A percentile compares a stretch with the other conserved stretches of the same genome.
phyloP scores from a whole-genome alignment of 2,113 vertebrate genomes.

The Tragelaphus buxtoni region DNA sequence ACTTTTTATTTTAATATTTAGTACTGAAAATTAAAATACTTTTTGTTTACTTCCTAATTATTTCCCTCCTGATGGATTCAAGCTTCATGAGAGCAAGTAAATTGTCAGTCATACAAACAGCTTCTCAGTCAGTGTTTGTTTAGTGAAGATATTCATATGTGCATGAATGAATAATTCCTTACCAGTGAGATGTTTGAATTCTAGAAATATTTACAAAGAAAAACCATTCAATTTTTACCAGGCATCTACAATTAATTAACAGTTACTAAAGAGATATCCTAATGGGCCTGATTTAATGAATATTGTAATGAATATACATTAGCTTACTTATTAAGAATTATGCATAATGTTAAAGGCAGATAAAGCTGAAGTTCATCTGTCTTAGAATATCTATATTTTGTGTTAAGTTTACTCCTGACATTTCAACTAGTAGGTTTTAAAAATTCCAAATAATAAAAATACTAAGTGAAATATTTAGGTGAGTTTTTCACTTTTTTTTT shows the following conservation, averaged over 20 bases:
- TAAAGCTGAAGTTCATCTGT: not conserved
- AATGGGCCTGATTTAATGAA: not conserved
- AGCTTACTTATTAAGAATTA: not conserved
- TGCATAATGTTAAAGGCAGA: not conserved
- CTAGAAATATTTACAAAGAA: conserved; percentile 30
- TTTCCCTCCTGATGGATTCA: not conserved
- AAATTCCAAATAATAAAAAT: not conserved
- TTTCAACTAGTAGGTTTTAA: not conserved
- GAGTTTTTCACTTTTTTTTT: not conserved
- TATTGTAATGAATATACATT: not conserved
- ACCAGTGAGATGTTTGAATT: not conserved
- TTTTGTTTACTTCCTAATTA: not conserved
- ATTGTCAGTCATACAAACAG: not conserved
- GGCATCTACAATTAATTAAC: not conserved
- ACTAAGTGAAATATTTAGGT: not conserved
- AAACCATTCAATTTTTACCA: not conserved
- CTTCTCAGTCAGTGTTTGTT: not conserved
- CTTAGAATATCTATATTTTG: not conserved
- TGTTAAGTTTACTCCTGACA: not conserved
- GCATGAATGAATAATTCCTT: not conserved
- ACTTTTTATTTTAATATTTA: not conserved
- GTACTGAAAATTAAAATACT: not conserved
- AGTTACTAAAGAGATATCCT: not conserved
- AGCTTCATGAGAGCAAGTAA: not conserved
- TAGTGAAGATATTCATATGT: not conserved